Evolutionary conservation across 1,140 invertebrate species (phyloP), one percentile per base, ranked within the genome.

Genomic region (Zophobas atratus): DNA sequence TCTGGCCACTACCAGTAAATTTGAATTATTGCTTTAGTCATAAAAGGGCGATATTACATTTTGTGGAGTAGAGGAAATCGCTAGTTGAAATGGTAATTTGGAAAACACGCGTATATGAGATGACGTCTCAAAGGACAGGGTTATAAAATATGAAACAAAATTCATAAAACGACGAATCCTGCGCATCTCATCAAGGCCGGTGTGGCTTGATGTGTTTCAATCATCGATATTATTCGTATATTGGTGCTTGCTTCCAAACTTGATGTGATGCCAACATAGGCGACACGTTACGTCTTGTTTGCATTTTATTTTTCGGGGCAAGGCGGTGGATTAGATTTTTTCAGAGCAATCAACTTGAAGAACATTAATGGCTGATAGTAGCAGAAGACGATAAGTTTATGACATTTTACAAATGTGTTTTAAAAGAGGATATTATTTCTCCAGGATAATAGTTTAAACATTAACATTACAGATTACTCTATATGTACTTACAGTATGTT

Each of bases 151-250:
- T 84, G 83, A 80, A 82, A 82, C 82, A 80, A 80, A 80, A 81
- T 84, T 81, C 81, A 79, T 82, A 83, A 84, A 84, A 84, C 77
- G 79, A 79, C 79, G 83, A 84, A 84, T 84, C 83, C 80, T 80
- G 79, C 80, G 81, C 82, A 84, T 84, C 83, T 84, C 83, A 84
- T 84, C 83, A 84, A 79, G 77, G 71, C 73, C 79, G 76, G 67
- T 73, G 70, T 78, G 77, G 43, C 79, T 77, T 81, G 79, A 81
- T 81, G 79, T 77, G 57, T 81, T 83, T 83, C 82, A 83, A 83
- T 82, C 81, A 82, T 82, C 79, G 80, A 80, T 82, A 82, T 81
- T 79, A 79, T 81, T 60, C 49, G 49, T 51, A 4, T 51, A 51
- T 51, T 51, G 49, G 4, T 51, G 49, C 49, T 46, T 51, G 49